phyloP scores from a whole-genome alignment of 1,140 invertebrate genomes.

The Plectrocnemia conspersa region DNA sequence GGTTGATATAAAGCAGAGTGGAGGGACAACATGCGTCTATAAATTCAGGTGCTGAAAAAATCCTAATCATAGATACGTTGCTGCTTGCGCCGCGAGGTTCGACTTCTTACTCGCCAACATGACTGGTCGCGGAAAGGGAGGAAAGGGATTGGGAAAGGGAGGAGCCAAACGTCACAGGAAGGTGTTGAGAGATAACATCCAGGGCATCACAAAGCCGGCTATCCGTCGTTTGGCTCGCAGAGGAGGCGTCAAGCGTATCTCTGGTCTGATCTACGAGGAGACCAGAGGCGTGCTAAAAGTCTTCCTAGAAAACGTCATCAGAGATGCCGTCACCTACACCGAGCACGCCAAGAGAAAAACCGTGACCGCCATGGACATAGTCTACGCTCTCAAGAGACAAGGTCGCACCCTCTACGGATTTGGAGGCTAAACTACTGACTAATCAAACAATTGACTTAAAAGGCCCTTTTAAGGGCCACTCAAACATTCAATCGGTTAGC shows the following conservation, averaged over 20 bases:
- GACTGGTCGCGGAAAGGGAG: constrained; percentile 63
- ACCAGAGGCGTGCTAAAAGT: constrained; percentile 59
- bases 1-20: too few relatives aligned
- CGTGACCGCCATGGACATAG: constrained; percentile 81
- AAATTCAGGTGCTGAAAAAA: too few relatives aligned
- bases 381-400: constrained; percentile 79
- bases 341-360: constrained; percentile 81
- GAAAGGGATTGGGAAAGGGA: constrained; percentile 64
- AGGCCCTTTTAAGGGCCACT: constrained; percentile 3
- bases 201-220: constrained; percentile 39
- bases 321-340: constrained; percentile 77
- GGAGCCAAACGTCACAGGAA: constrained; percentile 67
- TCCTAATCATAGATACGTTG: too few relatives aligned
- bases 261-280: constrained; percentile 35
- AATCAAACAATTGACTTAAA: too few relatives aligned
- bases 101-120: constrained; percentile 41
- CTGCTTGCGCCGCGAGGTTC: too few relatives aligned
- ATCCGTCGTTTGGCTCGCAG: constrained; percentile 60
- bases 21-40: too few relatives aligned
- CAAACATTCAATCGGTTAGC: not conserved
- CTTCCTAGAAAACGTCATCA: constrained; percentile 78
- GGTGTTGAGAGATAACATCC: constrained; percentile 68
- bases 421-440: constrained; percentile 61
- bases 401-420: constrained; percentile 66
- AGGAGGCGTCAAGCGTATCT: constrained; percentile 69